Evolutionary conservation across 2,888 invertebrate species (phyloP).

Genomic region (Helicoverpa assulta): DNA sequence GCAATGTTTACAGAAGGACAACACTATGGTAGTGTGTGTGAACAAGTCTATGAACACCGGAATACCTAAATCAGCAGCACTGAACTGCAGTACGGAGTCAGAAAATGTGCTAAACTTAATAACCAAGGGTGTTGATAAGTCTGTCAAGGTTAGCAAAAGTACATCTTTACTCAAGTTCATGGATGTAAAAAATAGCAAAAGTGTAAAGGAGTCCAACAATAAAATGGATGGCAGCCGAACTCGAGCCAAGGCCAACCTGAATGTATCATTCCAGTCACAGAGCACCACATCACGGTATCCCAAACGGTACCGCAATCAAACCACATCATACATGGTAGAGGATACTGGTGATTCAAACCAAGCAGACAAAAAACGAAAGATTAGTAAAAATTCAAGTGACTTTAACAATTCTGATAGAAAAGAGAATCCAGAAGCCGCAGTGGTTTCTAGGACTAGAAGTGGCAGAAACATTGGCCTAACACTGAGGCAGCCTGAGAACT

Average conservation of each 20-base stretch:
- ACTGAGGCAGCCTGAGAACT: constrained; percentile 73
- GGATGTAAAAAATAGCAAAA: constrained; percentile 68
- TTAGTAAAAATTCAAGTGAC: constrained; percentile 67
- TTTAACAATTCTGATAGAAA: constrained; percentile 75
- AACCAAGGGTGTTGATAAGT: constrained; percentile 72
- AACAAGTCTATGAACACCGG: constrained; percentile 79
- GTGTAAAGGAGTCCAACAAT: constrained; percentile 37
- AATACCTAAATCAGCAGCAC: constrained; percentile 59
- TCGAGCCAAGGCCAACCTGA: constrained; percentile 65
- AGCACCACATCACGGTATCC: constrained; percentile 81
- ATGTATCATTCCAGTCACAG: constrained; percentile 78
- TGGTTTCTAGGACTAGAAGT: constrained; percentile 78
- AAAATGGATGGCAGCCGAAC: constrained; percentile 40
- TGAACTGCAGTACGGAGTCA: constrained; percentile 82
- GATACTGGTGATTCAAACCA: constrained; percentile 29
- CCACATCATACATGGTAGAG: constrained; percentile 44
- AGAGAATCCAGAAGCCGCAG: constrained; percentile 75
- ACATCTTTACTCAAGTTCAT: constrained; percentile 82
- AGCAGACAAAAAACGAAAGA: constrained; percentile 61
- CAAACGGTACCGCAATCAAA: constrained; percentile 72
- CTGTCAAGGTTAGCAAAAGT: constrained; percentile 71
- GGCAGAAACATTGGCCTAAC: constrained; percentile 75
- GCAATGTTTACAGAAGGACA: constrained; percentile 64
- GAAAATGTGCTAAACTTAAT: constrained; percentile 82
- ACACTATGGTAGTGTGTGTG: constrained; percentile 75